Evolutionary conservation across 1,140 invertebrate species (phyloP).

Genomic region (Diorhabda sublineata): DNA sequence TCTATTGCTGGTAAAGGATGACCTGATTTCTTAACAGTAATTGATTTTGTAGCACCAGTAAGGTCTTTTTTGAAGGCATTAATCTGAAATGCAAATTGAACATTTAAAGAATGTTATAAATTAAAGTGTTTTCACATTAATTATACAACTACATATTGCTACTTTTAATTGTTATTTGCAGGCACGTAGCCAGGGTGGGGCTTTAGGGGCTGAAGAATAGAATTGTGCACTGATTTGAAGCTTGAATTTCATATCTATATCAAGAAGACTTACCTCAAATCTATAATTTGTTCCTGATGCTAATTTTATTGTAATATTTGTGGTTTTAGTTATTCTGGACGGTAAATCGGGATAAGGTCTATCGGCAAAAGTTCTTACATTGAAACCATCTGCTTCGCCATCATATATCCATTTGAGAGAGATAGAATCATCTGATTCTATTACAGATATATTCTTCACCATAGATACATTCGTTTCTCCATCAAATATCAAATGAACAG

Average conservation of each 20-base stretch:
- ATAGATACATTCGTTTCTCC: conserved; percentile 58
- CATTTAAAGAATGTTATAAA: too few relatives aligned
- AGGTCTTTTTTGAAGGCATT: conserved; percentile 58
- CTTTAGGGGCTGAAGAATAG: too few relatives aligned
- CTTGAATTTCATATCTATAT: neutral
- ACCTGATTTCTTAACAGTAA: conserved; percentile 55
- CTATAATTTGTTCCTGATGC: conserved; percentile 51
- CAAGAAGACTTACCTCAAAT: conserved; percentile 40
- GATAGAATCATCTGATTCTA: conserved; percentile 52
- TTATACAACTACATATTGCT: too few relatives aligned
- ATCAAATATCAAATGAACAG: conserved; percentile 57
- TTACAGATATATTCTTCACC: conserved; percentile 54
- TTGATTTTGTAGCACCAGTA: conserved; percentile 53
- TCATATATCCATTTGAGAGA: conserved; percentile 58
- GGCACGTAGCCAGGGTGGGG: too few relatives aligned
- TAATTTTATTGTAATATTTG: conserved; percentile 51
- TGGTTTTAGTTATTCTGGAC: conserved; percentile 38
- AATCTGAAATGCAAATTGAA: conserved; percentile 45
- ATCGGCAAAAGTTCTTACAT: conserved; percentile 49
- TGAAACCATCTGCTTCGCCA: conserved; percentile 61
- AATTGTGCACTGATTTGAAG: too few relatives aligned
- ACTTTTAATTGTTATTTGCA: too few relatives aligned
- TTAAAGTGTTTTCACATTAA: too few relatives aligned
- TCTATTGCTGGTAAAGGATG: conserved; percentile 50
- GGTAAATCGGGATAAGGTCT: conserved; percentile 52